Evolutionary conservation across 2,113 vertebrate genomes (phyloP), one percentile per base, ranked within the genome.

Genomic region (Odontesthes bonariensis): DNA sequence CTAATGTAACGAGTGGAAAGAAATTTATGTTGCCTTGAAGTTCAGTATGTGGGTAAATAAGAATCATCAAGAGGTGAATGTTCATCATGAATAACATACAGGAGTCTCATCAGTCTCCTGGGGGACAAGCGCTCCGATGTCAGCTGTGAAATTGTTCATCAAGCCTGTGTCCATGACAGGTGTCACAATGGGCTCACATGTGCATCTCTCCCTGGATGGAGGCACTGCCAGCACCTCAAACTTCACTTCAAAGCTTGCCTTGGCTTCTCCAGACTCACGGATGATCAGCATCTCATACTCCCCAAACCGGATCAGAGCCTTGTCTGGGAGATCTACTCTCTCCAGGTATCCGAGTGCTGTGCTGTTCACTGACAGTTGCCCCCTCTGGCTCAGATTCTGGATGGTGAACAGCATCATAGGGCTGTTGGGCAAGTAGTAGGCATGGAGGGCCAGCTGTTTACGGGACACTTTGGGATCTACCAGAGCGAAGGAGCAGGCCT

Each of bases 361-460:
- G 5, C 93, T 82, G 77, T 95, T 93, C 20, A 98, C 95, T 0
- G 72, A 33, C 64, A 99, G 31, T 0, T 49, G 93, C 0, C 91
- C 94, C 84, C 69, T 96, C 90, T 94, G 95, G 88, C 97, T 99
- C 89, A 97, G 44, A 86, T 98, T 99, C 94, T 99, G 98, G 20
- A 98, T 93, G 83, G 92, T 92, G 65, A 98, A 98, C 5, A 85
- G 89, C 35, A 92, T 73, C 2, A 94, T 88, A 0, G 90, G 65
- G 85, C 90, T 94, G 27, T 92, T 79, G 1, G 94, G 83, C 0
- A 82, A 89, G 32, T 92, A 95, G 88, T 96, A 97, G 1, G 96
- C 92, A 0, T 94, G 92, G 62, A 99, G 2, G 6, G 90, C 79
- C 75, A 99, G 94, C 91, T 98, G 97, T 62, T 96, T 82, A 19